phyloP scores from a whole-genome alignment of 2,797 vertebrate genomes.

The Trematomus bernacchii region DNA sequence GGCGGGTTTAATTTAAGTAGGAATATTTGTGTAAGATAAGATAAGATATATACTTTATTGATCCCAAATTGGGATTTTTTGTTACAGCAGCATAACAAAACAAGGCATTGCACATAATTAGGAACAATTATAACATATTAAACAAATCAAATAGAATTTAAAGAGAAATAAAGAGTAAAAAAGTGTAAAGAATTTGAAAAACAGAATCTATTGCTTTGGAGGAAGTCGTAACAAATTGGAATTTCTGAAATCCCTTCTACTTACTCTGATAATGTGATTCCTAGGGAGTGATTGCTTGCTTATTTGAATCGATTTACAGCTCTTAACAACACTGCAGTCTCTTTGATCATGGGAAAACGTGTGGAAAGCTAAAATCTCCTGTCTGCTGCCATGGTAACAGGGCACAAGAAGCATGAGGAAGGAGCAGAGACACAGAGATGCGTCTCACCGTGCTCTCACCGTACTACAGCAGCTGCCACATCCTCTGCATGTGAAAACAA shows the following conservation, averaged over 20 bases:
- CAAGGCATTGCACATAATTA: too few relatives aligned
- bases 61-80: too few relatives aligned
- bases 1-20: neutral
- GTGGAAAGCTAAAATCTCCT: conserved; percentile 35
- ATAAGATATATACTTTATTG: too few relatives aligned
- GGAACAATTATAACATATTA: too few relatives aligned
- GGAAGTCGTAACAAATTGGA: neutral
- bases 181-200: too few relatives aligned
- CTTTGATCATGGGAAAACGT: conserved; percentile 28
- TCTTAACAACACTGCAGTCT: conserved; percentile 4
- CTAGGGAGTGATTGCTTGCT: neutral
- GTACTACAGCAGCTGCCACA: conserved; percentile 53
- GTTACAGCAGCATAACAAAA: too few relatives aligned
- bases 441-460: conserved; percentile 9
- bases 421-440: conserved; percentile 27
- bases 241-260: neutral
- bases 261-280: neutral
- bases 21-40: neutral
- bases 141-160: too few relatives aligned
- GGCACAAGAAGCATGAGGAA: conserved; percentile 16
- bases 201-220: neutral
- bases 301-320: conserved; percentile 10
- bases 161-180: too few relatives aligned
- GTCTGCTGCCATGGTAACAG: conserved; percentile 78
- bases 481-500: conserved; percentile 55